Conservation (phyloP, 1,140 invertebrate species). For the Drosophila equinoxialis region DNA sequence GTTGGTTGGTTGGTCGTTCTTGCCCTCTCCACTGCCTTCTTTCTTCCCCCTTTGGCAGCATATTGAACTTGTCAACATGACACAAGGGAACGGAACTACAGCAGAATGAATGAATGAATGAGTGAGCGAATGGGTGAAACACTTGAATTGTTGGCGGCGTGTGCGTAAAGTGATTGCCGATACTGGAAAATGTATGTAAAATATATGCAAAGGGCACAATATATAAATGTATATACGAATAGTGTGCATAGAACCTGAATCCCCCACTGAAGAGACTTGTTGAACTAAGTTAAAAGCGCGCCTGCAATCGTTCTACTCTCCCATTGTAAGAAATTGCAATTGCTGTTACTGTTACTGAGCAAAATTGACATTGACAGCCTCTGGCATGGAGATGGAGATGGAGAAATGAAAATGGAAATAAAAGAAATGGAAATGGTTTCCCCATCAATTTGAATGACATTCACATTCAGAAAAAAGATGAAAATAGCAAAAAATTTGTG, state of each 20-base stretch:
- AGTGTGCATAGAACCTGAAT: neutral
- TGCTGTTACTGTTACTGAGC: slow-evolving; percentile 53
- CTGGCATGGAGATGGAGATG: slow-evolving; percentile 1
- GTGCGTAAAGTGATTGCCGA: slow-evolving; percentile 68
- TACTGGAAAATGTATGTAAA: slow-evolving; percentile 66
- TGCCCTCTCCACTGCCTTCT: neutral
- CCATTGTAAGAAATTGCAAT: slow-evolving; percentile 66
- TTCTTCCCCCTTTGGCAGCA: slow-evolving; percentile 32
- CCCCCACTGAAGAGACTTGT: slow-evolving; percentile 48
- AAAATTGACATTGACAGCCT: slow-evolving; percentile 72
- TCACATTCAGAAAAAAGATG: slow-evolving; percentile 47
- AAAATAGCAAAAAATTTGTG: slow-evolving; percentile 59
- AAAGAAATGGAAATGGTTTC: slow-evolving; percentile 30
- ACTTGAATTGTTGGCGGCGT: slow-evolving; percentile 27
- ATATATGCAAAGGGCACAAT: slow-evolving; percentile 44
- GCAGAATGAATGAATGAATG: slow-evolving; percentile 51
- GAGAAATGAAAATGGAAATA: neutral
- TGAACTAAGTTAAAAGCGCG: slow-evolving; percentile 52
- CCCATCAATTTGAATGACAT: slow-evolving; percentile 80
- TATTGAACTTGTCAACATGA: slow-evolving; percentile 74
- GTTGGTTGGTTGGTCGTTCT: neutral
- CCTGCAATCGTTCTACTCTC: slow-evolving; percentile 12
- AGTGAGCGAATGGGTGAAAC: slow-evolving; percentile 26
- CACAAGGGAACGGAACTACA: slow-evolving; percentile 51
- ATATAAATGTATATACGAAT: slow-evolving; percentile 2